Evolutionary conservation across 2,888 invertebrate species (phyloP).

Genomic region (Thecocarcelia acutangulata): DNA sequence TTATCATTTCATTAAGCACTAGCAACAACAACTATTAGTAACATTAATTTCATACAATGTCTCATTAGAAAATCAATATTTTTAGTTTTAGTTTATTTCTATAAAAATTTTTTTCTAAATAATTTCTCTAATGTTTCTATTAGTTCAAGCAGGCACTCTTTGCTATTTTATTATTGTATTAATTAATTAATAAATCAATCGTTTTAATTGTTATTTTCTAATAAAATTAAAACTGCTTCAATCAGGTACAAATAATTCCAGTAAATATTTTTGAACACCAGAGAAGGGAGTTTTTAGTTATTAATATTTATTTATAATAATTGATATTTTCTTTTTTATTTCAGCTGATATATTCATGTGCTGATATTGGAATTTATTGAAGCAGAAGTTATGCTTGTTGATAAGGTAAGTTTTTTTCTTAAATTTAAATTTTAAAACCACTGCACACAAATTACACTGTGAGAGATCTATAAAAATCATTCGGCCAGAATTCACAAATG

Average conservation of each 20-base stretch:
- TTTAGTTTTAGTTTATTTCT: not conserved
- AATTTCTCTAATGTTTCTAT: constrained; percentile 24
- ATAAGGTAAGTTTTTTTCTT: constrained; percentile 30
- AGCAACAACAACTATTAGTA: constrained; percentile 20
- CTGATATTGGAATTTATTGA: not conserved
- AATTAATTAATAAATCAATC: constrained; percentile 24
- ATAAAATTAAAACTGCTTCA: constrained; percentile 18
- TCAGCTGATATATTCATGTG: constrained; percentile 9
- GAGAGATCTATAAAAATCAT: too few species aligned
- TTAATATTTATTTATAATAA: not conserved
- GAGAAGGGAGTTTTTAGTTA: too few species aligned
- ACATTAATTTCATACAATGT: constrained; percentile 3
- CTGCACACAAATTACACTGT: too few species aligned
- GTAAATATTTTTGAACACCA: not conserved
- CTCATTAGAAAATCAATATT: constrained; percentile 35
- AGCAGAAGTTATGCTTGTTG: constrained; percentile 25
- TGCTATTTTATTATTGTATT: constrained; percentile 11
- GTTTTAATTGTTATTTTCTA: not conserved
- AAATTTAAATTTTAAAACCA: too few species aligned
- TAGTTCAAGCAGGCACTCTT: not conserved
- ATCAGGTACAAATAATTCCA: constrained; percentile 11
- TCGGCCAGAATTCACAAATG: too few species aligned
- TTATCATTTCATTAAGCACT: constrained; percentile 28
- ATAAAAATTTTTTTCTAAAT: not conserved
- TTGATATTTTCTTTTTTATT: constrained; percentile 10